Conservation (phyloP, 2,113 vertebrate species). For the Oenanthe oenanthe region DNA sequence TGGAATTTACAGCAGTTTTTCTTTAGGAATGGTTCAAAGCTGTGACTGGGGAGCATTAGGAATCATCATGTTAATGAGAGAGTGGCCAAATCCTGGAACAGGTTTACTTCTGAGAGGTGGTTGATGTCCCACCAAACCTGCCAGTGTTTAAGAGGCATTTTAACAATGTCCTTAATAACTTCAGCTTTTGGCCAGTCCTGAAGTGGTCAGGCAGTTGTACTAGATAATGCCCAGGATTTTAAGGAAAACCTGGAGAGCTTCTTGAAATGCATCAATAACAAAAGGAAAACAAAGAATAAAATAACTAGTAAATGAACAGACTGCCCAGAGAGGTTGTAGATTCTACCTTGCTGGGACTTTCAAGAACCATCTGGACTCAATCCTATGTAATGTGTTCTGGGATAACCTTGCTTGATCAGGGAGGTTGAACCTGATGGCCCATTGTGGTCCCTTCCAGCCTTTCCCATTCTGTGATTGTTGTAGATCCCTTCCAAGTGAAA, state of each 20-base stretch:
- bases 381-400: not conserved
- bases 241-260: not conserved
- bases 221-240: not conserved
- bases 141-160: not conserved
- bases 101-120: not conserved
- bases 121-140: not conserved
- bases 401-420: not conserved
- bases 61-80: not conserved
- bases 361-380: not conserved
- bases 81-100: not conserved
- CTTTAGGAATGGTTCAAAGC: not conserved
- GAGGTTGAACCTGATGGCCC: not conserved
- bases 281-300: not conserved
- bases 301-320: not conserved
- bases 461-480: not conserved
- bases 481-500: not conserved
- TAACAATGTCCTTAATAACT: not conserved
- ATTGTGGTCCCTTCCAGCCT: not conserved
- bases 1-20: not conserved
- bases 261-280: not conserved
- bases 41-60: accelerated
- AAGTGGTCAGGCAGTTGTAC: not conserved
- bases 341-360: not conserved
- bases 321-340: not conserved
- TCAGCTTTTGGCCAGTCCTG: not conserved